Evolutionary conservation across 2,888 invertebrate genomes (phyloP).

Genomic region (Ctena decussata): DNA sequence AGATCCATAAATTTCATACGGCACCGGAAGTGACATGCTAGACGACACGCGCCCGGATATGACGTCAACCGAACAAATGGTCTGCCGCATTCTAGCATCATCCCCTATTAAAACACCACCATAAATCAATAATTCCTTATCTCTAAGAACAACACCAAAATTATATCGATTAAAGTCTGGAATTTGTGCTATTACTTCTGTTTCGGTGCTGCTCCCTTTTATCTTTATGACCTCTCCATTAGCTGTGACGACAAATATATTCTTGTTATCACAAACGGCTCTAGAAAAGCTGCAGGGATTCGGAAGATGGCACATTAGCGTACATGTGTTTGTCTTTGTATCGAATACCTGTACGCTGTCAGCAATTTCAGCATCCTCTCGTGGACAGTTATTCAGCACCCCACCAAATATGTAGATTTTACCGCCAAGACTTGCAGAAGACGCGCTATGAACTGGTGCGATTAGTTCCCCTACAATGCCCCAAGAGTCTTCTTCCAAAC

Average conservation of each 20-base stretch:
- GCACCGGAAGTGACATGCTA: not conserved
- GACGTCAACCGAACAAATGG: not conserved
- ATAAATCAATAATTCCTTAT: not conserved
- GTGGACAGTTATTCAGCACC: not conserved
- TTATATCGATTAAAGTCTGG: not conserved
- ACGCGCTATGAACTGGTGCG: conserved; percentile 43
- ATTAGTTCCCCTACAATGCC: conserved; percentile 40
- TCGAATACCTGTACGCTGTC: conserved; percentile 49
- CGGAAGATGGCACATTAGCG: conserved; percentile 36
- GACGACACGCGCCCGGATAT: not conserved
- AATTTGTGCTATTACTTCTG: not conserved
- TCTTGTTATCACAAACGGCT: conserved; percentile 21
- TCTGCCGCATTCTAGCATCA: not conserved
- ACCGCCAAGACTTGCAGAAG: conserved; percentile 31
- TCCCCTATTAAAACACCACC: not conserved
- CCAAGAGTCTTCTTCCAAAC: conserved; percentile 30
- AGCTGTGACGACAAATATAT: conserved; percentile 25
- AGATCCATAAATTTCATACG: not conserved
- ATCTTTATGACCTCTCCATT: not conserved
- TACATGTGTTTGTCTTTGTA: conserved; percentile 14
- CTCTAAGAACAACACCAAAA: not conserved
- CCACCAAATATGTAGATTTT: conserved; percentile 54
- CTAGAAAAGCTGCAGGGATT: conserved; percentile 41
- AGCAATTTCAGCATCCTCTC: not conserved
- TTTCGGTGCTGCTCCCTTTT: not conserved